Percentiles rank a stretch among this genome's conserved stretches.
phyloP scores from a whole-genome alignment of 2,113 vertebrate genomes.

The Microtus richardsoni region DNA sequence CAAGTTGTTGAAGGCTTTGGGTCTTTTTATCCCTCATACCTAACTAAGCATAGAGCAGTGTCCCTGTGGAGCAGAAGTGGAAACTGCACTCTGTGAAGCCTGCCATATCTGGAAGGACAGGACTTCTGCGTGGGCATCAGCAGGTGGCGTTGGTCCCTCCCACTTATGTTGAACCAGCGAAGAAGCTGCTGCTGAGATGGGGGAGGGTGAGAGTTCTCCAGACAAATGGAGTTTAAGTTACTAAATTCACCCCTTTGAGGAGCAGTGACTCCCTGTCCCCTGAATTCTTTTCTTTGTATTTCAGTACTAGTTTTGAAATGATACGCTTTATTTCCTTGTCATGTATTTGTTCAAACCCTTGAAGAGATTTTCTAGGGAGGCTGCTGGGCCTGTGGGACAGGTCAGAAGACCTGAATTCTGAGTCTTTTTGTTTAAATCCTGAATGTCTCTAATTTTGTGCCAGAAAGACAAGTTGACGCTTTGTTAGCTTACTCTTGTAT shows the following conservation, averaged over 20 bases:
- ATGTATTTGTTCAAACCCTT: neutral
- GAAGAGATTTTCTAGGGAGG: neutral
- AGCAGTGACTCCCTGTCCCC: neutral
- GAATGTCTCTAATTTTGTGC: neutral
- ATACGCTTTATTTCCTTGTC: neutral
- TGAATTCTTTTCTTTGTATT: constrained; percentile 13
- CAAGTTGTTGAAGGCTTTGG: neutral
- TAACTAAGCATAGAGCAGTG: rapidly evolving
- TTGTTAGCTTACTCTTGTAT: neutral
- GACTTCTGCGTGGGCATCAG: neutral
- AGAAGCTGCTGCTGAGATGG: neutral
- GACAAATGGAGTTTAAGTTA: neutral
- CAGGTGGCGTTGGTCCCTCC: neutral
- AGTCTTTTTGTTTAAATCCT: constrained; percentile 23
- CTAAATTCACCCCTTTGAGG: constrained; percentile 42
- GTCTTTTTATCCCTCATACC: neutral
- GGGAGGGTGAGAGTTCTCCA: neutral
- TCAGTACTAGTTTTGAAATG: constrained; percentile 19
- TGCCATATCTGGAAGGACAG: neutral
- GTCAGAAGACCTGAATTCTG: neutral
- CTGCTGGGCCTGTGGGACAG: neutral
- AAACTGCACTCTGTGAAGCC: constrained; percentile 2
- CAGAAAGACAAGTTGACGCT: neutral
- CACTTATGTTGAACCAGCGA: neutral
- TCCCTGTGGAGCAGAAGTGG: neutral